Evolutionary conservation across 2,888 invertebrate genomes (phyloP).

Genomic region (Cephus sareptanus): DNA sequence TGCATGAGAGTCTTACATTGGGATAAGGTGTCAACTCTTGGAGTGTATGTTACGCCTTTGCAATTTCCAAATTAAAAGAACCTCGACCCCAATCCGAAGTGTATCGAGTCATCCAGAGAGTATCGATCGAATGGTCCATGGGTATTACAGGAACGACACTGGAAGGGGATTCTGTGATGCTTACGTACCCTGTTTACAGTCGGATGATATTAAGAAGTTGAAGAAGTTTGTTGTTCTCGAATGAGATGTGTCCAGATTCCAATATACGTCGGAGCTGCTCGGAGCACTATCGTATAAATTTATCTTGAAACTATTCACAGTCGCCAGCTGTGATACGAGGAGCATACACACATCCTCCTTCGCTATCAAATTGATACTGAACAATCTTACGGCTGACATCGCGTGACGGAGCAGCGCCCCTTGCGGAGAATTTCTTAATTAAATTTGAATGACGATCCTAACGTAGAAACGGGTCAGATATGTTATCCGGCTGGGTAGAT

Average conservation of each 20-base stretch:
- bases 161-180: neutral
- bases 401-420: neutral
- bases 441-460: neutral
- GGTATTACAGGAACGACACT: neutral
- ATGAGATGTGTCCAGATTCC: neutral
- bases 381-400: neutral
- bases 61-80: neutral
- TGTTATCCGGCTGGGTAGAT: neutral
- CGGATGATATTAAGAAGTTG: neutral
- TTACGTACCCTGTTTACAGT: neutral
- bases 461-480: neutral
- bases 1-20: neutral
- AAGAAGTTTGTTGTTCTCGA: neutral
- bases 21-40: neutral
- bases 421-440: neutral
- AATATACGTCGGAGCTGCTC: neutral
- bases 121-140: conserved; percentile 2
- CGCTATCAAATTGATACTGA: neutral
- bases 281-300: neutral
- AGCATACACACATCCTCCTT: neutral
- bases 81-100: neutral
- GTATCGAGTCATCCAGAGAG: conserved; percentile 1
- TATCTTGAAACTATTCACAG: neutral
- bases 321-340: neutral
- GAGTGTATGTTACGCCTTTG: neutral